Conservation (phyloP, 2,888 invertebrate species). For the Dorcus parallelipipedus region DNA sequence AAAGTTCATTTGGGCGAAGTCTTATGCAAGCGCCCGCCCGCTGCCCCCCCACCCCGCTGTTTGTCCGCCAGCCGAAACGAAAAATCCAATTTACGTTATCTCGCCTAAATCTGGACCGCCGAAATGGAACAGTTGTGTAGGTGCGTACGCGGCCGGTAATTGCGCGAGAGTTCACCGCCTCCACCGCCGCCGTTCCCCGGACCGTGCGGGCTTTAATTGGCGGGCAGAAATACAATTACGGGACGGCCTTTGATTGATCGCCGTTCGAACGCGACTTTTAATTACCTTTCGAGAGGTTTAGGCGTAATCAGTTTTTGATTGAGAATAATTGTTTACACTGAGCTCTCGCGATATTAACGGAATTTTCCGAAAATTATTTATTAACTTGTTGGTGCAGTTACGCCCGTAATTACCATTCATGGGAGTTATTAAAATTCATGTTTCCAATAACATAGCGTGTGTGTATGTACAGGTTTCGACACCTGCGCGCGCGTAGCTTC, state of each 20-base stretch:
- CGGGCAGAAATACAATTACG: conserved; percentile 11
- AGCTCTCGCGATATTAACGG: too few relatives aligned
- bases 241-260: conserved; percentile 11
- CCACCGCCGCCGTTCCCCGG: too few relatives aligned
- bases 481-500: too few relatives aligned
- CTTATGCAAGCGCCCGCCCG: conserved; percentile 26
- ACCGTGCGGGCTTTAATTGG: conserved; percentile 14
- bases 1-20: conserved; percentile 34
- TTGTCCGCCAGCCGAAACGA: conserved; percentile 30
- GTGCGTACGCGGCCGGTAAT: not conserved
- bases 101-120: conserved; percentile 32
- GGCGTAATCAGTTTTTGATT: too few relatives aligned
- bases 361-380: too few relatives aligned
- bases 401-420: too few relatives aligned
- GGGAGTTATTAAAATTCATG: too few relatives aligned
- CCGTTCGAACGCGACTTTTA: conserved; percentile 13
- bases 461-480: too few relatives aligned
- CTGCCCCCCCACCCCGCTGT: conserved; percentile 1
- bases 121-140: not conserved
- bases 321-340: too few relatives aligned
- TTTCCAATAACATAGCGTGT: too few relatives aligned
- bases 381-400: too few relatives aligned
- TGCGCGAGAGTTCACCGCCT: not conserved
- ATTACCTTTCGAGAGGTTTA: not conserved
- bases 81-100: conserved; percentile 41